phyloP scores from a whole-genome alignment of 2,888 invertebrate species.

The Catocala fraxini region DNA sequence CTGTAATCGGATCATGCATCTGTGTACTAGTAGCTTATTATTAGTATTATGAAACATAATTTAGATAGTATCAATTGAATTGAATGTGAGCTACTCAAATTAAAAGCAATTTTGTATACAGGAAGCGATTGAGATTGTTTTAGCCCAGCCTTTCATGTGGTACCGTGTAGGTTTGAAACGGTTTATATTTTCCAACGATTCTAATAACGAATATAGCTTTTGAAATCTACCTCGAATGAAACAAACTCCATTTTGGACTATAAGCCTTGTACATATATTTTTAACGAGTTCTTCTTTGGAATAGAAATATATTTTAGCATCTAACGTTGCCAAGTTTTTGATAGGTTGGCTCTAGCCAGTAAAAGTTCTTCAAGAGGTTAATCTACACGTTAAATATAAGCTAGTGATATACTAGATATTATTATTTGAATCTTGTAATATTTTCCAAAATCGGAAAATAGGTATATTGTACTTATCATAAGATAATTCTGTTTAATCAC shows the following conservation, averaged over 20 bases:
- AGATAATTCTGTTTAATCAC: too few relatives aligned
- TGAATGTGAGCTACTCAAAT: constrained; percentile 10
- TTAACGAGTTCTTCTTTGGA: constrained; percentile 16
- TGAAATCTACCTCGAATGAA: constrained; percentile 10
- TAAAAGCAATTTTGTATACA: constrained; percentile 18
- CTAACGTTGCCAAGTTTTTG: constrained; percentile 32
- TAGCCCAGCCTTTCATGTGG: neutral
- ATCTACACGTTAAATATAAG: neutral
- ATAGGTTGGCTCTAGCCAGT: constrained; percentile 11
- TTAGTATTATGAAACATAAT: neutral
- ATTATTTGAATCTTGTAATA: too few relatives aligned
- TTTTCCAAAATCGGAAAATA: too few relatives aligned
- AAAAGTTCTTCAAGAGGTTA: neutral
- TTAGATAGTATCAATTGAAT: constrained; percentile 9
- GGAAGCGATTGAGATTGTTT: neutral
- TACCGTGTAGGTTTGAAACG: constrained; percentile 1
- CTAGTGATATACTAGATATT: too few relatives aligned
- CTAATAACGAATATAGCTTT: constrained; percentile 16
- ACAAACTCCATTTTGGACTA: constrained; percentile 11
- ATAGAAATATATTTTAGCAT: constrained; percentile 19
- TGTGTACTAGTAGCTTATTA: neutral
- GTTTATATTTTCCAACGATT: constrained; percentile 4
- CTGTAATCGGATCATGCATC: neutral
- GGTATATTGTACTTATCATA: too few relatives aligned
- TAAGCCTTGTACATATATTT: constrained; percentile 4